phyloP scores from a whole-genome alignment of 2,888 invertebrate species.

The Lithophane semibrunnea region DNA sequence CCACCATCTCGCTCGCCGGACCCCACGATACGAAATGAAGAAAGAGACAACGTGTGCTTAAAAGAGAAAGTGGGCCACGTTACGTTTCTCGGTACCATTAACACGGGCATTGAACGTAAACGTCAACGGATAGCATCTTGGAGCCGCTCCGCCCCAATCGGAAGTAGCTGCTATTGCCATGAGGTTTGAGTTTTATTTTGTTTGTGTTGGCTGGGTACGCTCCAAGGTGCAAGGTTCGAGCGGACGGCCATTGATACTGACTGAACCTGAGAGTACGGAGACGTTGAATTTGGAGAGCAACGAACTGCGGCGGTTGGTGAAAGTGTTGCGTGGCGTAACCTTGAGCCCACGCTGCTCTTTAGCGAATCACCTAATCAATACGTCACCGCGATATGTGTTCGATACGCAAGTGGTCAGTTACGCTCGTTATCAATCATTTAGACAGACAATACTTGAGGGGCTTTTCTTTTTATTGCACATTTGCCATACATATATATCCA shows the following conservation, averaged over 20 bases:
- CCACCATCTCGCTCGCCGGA: conserved; percentile 82
- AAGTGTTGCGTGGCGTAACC: conserved; percentile 89
- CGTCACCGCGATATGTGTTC: conserved; percentile 77
- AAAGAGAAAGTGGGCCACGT: conserved; percentile 91
- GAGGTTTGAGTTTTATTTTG: conserved; percentile 66
- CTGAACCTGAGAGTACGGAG: conserved; percentile 66
- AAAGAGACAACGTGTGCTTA: conserved; percentile 86
- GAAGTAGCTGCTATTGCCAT: conserved; percentile 69
- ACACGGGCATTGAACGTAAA: conserved; percentile 89
- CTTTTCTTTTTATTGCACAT: conserved; percentile 44
- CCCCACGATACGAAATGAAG: conserved; percentile 71
- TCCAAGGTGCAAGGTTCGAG: conserved; percentile 72
- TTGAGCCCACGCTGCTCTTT: conserved; percentile 85
- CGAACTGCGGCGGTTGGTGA: conserved; percentile 86
- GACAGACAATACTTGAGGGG: conserved; percentile 18
- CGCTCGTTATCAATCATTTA: conserved; percentile 55
- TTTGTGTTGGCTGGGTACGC: conserved; percentile 56
- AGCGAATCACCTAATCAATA: conserved; percentile 86
- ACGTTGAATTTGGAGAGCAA: conserved; percentile 89
- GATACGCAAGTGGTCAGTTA: conserved; percentile 66
- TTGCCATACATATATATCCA: conserved; percentile 12
- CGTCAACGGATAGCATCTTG: conserved; percentile 83
- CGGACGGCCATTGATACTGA: conserved; percentile 74
- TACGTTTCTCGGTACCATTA: conserved; percentile 89
- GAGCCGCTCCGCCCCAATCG: conserved; percentile 62